Evolutionary conservation across 2,888 invertebrate genomes (phyloP).

Genomic region (Periphyllus acericola): DNA sequence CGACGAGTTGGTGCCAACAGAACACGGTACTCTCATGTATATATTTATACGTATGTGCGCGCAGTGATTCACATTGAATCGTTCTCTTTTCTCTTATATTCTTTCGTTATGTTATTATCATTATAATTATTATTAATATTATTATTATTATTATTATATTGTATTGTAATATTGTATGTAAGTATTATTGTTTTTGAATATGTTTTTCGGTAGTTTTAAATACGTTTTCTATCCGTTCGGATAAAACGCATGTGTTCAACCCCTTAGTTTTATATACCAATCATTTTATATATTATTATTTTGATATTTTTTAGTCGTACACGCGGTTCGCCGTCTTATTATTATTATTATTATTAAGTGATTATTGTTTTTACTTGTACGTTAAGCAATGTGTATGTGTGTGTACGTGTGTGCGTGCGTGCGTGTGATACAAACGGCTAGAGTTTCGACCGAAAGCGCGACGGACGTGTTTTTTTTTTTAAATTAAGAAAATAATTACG

Average conservation of each 20-base stretch:
- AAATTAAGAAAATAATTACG: neutral
- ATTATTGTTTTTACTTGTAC: neutral
- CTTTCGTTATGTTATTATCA: neutral
- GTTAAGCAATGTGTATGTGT: neutral
- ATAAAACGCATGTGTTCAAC: conserved; percentile 46
- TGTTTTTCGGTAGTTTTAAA: neutral
- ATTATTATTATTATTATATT: neutral
- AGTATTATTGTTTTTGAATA: conserved; percentile 14
- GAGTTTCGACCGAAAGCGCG: neutral
- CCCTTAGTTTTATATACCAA: conserved; percentile 28
- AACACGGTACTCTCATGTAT: too few relatives aligned
- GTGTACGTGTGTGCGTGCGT: neutral
- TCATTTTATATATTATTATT: neutral
- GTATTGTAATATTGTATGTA: neutral
- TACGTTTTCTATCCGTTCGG: neutral
- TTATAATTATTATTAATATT: neutral
- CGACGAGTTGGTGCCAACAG: neutral
- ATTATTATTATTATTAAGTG: neutral
- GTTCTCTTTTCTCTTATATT: conserved; percentile 17
- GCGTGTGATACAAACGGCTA: neutral
- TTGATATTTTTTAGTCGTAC: too few relatives aligned
- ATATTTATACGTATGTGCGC: too few relatives aligned
- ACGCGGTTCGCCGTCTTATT: neutral
- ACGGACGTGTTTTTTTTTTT: too few relatives aligned
- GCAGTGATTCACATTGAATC: conserved; percentile 55